A percentile compares a stretch with the other conserved stretches of the same genome.
phyloP scores from a whole-genome alignment of 2,797 vertebrate genomes.

The Poeciliopsis presidionis region DNA sequence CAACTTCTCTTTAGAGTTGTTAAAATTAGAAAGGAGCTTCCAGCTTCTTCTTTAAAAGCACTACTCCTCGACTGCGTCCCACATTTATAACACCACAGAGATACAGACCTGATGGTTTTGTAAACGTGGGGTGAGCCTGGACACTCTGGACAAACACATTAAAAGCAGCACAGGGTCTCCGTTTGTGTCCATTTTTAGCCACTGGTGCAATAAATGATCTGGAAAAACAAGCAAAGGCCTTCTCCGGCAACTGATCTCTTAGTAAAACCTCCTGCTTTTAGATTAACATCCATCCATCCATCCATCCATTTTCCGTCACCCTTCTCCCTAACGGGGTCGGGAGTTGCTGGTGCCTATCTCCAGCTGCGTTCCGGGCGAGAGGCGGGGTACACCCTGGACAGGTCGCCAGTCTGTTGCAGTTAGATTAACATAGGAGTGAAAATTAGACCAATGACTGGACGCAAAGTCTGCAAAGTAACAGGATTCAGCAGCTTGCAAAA shows the following conservation, averaged over 20 bases:
- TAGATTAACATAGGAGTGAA: slow-evolving; percentile 22
- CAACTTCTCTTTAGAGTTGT: background rate
- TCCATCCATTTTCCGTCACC: too few species aligned
- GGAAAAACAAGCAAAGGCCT: slow-evolving; percentile 32
- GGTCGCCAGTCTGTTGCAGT: too few species aligned
- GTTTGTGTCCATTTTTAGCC: slow-evolving; percentile 50
- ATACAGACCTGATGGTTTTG: background rate
- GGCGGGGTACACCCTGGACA: too few species aligned
- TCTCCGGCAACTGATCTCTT: slow-evolving; percentile 22
- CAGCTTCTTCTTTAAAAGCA: slow-evolving; percentile 4
- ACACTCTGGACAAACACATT: slow-evolving; percentile 16
- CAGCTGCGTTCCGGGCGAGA: too few species aligned
- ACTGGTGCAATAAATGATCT: slow-evolving; percentile 27
- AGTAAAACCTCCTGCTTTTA: slow-evolving; percentile 38
- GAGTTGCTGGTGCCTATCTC: too few species aligned
- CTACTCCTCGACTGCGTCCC: background rate
- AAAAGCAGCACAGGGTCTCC: slow-evolving; percentile 18
- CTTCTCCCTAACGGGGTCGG: too few species aligned
- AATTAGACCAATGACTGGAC: slow-evolving; percentile 10
- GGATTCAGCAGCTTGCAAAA: background rate
- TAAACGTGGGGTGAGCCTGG: background rate
- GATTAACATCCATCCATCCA: too few species aligned
- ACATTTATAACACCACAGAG: background rate
- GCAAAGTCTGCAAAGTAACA: slow-evolving; percentile 8
- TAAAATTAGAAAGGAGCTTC: background rate